These are phyloP conservation scores for Micoletzkya japonica DNA, from an alignment of 2,888 invertebrate genomes.

Conservation along the genomic window DNA sequence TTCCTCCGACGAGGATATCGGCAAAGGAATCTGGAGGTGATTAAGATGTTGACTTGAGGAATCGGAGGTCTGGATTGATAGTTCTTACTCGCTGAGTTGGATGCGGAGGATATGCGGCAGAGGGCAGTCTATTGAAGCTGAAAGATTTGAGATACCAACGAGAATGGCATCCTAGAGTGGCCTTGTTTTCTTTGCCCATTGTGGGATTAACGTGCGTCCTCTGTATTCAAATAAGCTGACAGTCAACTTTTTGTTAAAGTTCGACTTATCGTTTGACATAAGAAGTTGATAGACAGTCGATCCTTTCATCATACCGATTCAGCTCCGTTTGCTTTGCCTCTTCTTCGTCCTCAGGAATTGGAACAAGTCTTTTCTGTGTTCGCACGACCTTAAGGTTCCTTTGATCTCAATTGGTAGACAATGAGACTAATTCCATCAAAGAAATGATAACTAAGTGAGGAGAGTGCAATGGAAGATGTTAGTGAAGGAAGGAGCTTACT, in stretches of 20 bases:
- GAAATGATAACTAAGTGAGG: no score
- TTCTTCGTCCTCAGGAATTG: slow-evolving; percentile 15
- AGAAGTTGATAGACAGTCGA: neutral
- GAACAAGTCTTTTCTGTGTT: slow-evolving; percentile 15
- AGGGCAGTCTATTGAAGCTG: no score
- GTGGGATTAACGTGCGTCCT: no score
- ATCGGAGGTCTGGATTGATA: neutral
- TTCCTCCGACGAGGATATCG: no score
- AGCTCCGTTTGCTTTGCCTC: slow-evolving; percentile 4
- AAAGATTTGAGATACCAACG: no score
- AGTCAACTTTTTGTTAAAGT: neutral
- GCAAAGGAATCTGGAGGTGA: neutral
- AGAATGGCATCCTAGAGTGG: no score
- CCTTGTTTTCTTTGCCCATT: neutral
- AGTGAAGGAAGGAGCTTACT: no score
- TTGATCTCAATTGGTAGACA: no score
- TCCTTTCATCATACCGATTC: slow-evolving; percentile 10
- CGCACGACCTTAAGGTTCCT: slow-evolving; percentile 22
- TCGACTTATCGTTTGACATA: neutral
- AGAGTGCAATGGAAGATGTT: no score
- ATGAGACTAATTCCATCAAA: no score
- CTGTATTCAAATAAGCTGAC: no score
- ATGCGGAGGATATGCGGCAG: no score
- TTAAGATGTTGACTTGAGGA: neutral
- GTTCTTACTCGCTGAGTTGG: neutral